These are phyloP conservation scores for Geothlypis trichas DNA, from an alignment of 2,113 vertebrate species.

Conservation along the genomic window DNA sequence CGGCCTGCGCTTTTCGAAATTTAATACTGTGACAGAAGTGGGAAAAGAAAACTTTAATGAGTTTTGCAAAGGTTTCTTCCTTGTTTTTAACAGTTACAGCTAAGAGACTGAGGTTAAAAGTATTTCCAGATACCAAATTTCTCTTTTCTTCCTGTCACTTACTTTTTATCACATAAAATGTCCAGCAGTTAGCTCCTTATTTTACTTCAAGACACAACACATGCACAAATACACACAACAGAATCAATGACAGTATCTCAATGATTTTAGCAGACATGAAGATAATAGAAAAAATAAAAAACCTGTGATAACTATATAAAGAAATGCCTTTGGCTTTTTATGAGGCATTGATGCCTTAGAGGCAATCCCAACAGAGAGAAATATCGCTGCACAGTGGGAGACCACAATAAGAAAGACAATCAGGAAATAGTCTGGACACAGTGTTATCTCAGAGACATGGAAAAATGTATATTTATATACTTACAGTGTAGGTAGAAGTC, in stretches of 20 bases:
- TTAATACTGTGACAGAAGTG: not conserved
- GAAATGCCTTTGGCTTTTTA: not conserved
- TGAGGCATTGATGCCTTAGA: not conserved
- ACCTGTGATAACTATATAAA: not conserved
- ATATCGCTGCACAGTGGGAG: not conserved
- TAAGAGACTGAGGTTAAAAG: not conserved
- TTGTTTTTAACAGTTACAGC: not conserved
- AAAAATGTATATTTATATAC: conserved; percentile 23
- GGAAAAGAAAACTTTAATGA: not conserved
- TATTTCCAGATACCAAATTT: not conserved
- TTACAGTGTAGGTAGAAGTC: not conserved
- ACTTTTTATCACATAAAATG: not conserved
- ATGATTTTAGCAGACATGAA: not conserved
- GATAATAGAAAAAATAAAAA: not conserved
- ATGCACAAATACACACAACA: not conserved
- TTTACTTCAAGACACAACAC: not conserved
- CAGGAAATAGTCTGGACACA: conserved; percentile 11
- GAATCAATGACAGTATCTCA: not conserved
- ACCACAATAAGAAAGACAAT: not conserved
- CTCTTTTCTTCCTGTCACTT: not conserved
- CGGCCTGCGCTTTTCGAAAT: not conserved
- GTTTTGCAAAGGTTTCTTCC: not conserved
- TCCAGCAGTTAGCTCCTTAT: not conserved
- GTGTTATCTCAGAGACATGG: conserved; percentile 25
- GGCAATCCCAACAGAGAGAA: not conserved